Conservation (phyloP, 2,797 vertebrate species). For the Otus scops region DNA sequence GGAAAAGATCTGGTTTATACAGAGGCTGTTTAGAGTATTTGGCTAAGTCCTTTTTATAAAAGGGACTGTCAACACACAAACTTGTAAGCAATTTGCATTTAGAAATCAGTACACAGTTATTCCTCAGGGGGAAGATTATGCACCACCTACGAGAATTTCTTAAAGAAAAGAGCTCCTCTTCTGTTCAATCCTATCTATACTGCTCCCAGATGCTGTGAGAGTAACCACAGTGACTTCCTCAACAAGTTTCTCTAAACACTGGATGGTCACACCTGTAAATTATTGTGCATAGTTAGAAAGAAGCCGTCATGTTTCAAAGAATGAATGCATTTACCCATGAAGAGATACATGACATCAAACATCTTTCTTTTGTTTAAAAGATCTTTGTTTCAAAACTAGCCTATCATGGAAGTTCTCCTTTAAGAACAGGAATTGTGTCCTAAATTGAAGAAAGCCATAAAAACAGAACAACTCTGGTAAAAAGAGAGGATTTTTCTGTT, state of each 20-base stretch:
- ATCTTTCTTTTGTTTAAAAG: not conserved
- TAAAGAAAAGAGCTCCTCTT: not conserved
- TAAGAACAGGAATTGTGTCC: not conserved
- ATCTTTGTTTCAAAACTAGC: not conserved
- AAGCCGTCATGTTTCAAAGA: not conserved
- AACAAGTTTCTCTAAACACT: not conserved
- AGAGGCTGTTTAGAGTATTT: fast-evolving
- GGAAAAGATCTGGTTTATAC: not conserved
- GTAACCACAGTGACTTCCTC: not conserved
- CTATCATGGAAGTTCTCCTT: not conserved
- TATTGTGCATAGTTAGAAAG: not conserved
- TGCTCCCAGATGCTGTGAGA: not conserved
- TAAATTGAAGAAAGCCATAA: not conserved
- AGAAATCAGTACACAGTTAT: fast-evolving
- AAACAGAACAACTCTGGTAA: not conserved
- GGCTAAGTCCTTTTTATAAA: fast-evolving
- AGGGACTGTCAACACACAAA: no score
- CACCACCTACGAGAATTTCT: not conserved
- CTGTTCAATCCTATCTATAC: not conserved
- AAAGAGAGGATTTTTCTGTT: constrained; percentile 19
- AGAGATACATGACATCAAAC: not conserved
- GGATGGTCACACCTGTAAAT: fast-evolving
- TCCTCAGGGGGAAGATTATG: fast-evolving
- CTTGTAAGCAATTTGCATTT: not conserved
- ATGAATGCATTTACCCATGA: not conserved